Conservation (phyloP, 30 jellyfish, hydroid and myxozoan genomes). For the Hydra vulgaris region DNA sequence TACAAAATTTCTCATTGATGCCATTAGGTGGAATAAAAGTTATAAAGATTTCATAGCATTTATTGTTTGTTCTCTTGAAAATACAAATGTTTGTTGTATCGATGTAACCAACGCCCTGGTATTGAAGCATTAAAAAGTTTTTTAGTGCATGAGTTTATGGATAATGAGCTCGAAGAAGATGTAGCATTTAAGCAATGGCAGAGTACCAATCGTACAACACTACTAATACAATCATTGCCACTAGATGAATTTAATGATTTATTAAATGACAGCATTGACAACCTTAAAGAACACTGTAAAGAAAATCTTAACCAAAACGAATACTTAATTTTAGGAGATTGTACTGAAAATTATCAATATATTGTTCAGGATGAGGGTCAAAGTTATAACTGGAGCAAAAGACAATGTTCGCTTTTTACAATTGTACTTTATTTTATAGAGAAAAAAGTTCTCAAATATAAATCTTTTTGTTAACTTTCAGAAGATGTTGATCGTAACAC, state of each 20-base stretch:
- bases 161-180: neutral
- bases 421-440: neutral
- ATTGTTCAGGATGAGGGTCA: neutral
- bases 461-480: neutral
- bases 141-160: neutral
- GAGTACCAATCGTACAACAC: neutral
- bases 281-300: neutral
- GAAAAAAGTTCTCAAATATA: too few relatives aligned
- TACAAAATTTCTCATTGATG: neutral
- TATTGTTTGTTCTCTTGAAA: neutral
- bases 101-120: neutral
- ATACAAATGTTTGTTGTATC: neutral
- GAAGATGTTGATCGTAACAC: neutral
- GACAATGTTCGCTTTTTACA: neutral
- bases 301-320: neutral
- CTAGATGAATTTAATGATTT: neutral
- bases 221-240: neutral
- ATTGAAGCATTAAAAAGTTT: neutral
- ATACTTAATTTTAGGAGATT: neutral
- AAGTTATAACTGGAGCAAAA: neutral
- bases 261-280: neutral
- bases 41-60: neutral
- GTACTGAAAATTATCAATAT: neutral
- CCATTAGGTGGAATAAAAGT: neutral
- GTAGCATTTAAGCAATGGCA: neutral